phyloP scores from a whole-genome alignment of 2,888 invertebrate genomes.

The Anaspis maculata region DNA sequence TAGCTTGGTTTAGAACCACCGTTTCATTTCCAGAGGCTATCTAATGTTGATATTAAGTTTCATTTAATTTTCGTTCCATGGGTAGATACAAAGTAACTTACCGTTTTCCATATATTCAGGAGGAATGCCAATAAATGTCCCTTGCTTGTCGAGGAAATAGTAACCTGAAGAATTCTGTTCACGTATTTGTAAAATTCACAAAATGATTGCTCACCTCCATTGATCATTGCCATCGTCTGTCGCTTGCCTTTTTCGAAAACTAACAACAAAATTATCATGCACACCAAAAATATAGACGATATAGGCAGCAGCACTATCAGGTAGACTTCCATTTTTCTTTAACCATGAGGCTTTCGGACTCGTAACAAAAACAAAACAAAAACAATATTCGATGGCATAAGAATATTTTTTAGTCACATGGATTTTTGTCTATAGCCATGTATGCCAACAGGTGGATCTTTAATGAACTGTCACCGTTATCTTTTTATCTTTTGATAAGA shows the following conservation, averaged over 20 bases:
- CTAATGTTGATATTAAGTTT: too few species aligned
- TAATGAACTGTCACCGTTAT: too few species aligned
- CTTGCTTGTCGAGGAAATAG: slow-evolving; percentile 11
- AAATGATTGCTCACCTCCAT: slow-evolving; percentile 7
- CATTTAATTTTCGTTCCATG: slow-evolving; percentile 3
- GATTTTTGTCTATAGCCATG: too few species aligned
- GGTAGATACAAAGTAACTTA: too few species aligned
- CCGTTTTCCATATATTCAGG: slow-evolving; percentile 11
- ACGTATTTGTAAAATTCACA: background rate
- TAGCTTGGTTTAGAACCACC: too few species aligned
- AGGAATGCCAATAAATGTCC: slow-evolving; percentile 11
- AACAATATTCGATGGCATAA: too few species aligned
- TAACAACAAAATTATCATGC: slow-evolving; percentile 10
- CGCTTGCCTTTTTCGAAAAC: slow-evolving; percentile 8
- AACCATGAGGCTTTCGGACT: too few species aligned
- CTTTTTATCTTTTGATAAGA: too few species aligned
- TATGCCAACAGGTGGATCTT: too few species aligned
- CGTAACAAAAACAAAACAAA: too few species aligned
- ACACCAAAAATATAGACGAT: slow-evolving; percentile 10
- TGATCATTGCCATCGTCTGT: slow-evolving; percentile 12
- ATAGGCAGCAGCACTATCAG: slow-evolving; percentile 12
- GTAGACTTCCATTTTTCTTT: slow-evolving; percentile 12
- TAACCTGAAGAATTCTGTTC: slow-evolving; percentile 11
- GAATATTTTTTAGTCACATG: too few species aligned
- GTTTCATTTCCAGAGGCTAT: too few species aligned